Base-by-base conservation (phyloP, 2,888 invertebrate species). In the Athalia cordata region DNA sequence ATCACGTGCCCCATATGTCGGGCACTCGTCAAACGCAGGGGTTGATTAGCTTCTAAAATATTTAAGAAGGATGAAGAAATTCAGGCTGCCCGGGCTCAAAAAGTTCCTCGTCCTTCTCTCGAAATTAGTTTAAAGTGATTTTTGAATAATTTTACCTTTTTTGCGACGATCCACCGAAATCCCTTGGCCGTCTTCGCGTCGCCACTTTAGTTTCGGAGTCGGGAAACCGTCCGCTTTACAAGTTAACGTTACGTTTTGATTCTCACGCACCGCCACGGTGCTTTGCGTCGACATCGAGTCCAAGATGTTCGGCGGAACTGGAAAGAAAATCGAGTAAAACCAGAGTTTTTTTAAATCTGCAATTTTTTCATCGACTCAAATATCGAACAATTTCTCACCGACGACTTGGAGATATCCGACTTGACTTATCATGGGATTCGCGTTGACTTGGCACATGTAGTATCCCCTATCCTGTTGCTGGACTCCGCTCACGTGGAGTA, bases 361-460 rank as follows among this genome's bases (percentile, higher is more conserved):
- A 45, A 64, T n/a, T 6, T 52, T 52, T 68, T 9, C 68, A 50
- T 66, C n/a, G 29, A 29, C 29, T 29, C 29, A 29, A 29, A 29
- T 1, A 29, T 29, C 29, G 29, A 29, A 2, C 29, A 2, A 29
- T 29, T 76, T 91, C 96, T 93, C 89, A 97, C 98, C 97, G 59
- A 97, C 97, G 80, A 98, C 97, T 91, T 97, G 96, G 62, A 98
- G 93, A 89, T 96, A 97, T 79, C 98, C 98, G 57, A 97, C 96
- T 93, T 97, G 97, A 89, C 96, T 97, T 88, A 97, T 97, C 97
- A 97, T 97, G 0, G 98, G 98, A 90, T 96, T 96, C 68, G 97
- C 97, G 91, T 98, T 98, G 84, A 94, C 93, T 91, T 96, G 96
- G 90, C 96, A 96, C 95, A 96, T 96, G 91, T 96, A 96, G 91